Evolutionary conservation across 2,888 invertebrate species (phyloP).

Genomic region (Drosophila phalerata): DNA sequence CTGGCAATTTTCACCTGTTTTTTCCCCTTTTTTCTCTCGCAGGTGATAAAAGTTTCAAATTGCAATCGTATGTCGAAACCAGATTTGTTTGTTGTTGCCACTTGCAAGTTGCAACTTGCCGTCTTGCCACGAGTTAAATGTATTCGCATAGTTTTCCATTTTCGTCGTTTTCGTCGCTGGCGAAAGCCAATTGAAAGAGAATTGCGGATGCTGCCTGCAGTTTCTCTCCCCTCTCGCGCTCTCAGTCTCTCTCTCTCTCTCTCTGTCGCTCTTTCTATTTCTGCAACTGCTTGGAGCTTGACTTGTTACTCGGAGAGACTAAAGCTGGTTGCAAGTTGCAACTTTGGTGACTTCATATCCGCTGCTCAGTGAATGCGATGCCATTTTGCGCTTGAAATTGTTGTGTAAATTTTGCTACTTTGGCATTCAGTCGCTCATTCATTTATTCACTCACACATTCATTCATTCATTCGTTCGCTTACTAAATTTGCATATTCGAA

Average conservation of each 20-base stretch:
- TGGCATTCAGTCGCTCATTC: constrained; percentile 20
- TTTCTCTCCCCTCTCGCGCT: background rate
- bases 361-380: constrained; percentile 18
- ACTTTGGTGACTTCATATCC: constrained; percentile 53
- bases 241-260: background rate
- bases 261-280: background rate
- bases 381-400: constrained; percentile 29
- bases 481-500: constrained; percentile 46
- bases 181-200: constrained; percentile 55
- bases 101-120: constrained; percentile 10
- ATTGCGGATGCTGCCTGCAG: constrained; percentile 45
- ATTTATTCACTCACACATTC: constrained; percentile 10
- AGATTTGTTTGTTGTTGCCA: constrained; percentile 20
- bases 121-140: constrained; percentile 16
- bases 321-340: constrained; percentile 20
- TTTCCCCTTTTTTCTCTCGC: background rate
- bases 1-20: constrained; percentile 40
- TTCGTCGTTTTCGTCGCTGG: constrained; percentile 28
- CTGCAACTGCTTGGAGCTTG: constrained; percentile 11
- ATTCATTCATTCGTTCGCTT: constrained; percentile 26
- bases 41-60: constrained; percentile 29
- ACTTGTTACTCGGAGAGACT: constrained; percentile 5
- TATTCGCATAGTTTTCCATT: constrained; percentile 43
- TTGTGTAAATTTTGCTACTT: constrained; percentile 45
- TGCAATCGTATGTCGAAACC: constrained; percentile 27